These are phyloP conservation scores for Acrocera orbiculus DNA, from an alignment of 2,888 invertebrate species.

Conservation along the genomic window DNA sequence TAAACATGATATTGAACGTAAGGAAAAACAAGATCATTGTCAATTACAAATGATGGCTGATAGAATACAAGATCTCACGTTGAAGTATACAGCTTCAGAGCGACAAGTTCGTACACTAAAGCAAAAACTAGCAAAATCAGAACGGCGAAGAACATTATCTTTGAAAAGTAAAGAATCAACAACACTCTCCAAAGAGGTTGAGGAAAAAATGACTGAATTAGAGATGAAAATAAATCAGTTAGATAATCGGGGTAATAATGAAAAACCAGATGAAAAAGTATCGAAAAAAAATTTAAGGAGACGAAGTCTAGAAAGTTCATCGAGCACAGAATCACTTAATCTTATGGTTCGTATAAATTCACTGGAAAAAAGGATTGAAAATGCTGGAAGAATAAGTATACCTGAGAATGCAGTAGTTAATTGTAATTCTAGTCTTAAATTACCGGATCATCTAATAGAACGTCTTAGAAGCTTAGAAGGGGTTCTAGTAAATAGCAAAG, in stretches of 20 bases:
- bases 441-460: slow-evolving; percentile 39
- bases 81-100: slow-evolving; percentile 63
- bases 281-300: slow-evolving; percentile 32
- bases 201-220: slow-evolving; percentile 64
- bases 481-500: slow-evolving; percentile 43
- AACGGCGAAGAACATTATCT: slow-evolving; percentile 64
- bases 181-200: slow-evolving; percentile 64
- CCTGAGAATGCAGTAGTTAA: slow-evolving; percentile 20
- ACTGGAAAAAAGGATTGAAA: slow-evolving; percentile 58
- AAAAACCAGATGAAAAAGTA: slow-evolving; percentile 1
- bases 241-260: background rate
- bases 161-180: slow-evolving; percentile 69
- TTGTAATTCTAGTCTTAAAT: slow-evolving; percentile 22
- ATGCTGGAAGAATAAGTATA: slow-evolving; percentile 25
- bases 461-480: slow-evolving; percentile 42
- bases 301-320: slow-evolving; percentile 62
- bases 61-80: slow-evolving; percentile 66
- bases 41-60: slow-evolving; percentile 67
- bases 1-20: slow-evolving; percentile 53
- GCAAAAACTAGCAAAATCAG: slow-evolving; percentile 60
- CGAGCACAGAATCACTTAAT: slow-evolving; percentile 63
- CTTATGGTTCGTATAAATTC: slow-evolving; percentile 57
- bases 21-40: slow-evolving; percentile 42
- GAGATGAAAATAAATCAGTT: slow-evolving; percentile 58
- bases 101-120: slow-evolving; percentile 63